Percentiles rank a stretch among this genome's conserved stretches.
Evolutionary conservation across 2,888 invertebrate species (phyloP).

Genomic region (Philereme vetulata): DNA sequence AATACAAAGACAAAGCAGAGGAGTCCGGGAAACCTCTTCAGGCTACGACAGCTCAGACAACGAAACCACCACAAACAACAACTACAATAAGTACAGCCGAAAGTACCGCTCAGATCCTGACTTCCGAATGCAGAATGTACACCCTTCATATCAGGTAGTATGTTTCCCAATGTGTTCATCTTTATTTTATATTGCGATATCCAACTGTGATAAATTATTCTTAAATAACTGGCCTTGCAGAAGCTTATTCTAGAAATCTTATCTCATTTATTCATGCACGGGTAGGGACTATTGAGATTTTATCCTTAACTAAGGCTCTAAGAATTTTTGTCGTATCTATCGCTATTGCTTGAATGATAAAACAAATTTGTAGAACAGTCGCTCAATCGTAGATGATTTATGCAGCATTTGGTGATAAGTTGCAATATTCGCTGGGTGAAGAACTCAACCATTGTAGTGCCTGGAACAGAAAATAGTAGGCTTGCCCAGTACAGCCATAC

Average conservation of each 20-base stretch:
- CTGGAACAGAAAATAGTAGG: too few species aligned
- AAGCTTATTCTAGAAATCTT: background rate
- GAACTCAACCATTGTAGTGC: too few species aligned
- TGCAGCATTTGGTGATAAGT: too few species aligned
- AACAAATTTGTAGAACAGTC: too few species aligned
- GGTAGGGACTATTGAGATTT: too few species aligned
- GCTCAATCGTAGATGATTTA: too few species aligned
- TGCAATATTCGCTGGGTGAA: too few species aligned
- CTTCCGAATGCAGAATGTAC: slow-evolving; percentile 87
- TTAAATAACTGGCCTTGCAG: background rate
- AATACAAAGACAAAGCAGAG: slow-evolving; percentile 83
- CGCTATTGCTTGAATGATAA: too few species aligned
- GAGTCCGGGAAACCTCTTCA: slow-evolving; percentile 93
- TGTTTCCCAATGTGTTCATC: slow-evolving; percentile 6
- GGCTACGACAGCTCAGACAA: slow-evolving; percentile 96
- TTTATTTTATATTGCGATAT: background rate
- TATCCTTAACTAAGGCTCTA: too few species aligned
- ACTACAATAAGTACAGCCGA: slow-evolving; percentile 86
- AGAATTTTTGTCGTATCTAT: too few species aligned
- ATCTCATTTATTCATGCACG: too few species aligned
- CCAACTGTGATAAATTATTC: background rate
- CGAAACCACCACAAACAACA: slow-evolving; percentile 87
- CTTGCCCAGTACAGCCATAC: too few species aligned
- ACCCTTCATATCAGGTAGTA: slow-evolving; percentile 81
- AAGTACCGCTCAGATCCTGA: slow-evolving; percentile 95